Conservation (phyloP, 2,113 vertebrate genomes). For the Turnix velox region DNA sequence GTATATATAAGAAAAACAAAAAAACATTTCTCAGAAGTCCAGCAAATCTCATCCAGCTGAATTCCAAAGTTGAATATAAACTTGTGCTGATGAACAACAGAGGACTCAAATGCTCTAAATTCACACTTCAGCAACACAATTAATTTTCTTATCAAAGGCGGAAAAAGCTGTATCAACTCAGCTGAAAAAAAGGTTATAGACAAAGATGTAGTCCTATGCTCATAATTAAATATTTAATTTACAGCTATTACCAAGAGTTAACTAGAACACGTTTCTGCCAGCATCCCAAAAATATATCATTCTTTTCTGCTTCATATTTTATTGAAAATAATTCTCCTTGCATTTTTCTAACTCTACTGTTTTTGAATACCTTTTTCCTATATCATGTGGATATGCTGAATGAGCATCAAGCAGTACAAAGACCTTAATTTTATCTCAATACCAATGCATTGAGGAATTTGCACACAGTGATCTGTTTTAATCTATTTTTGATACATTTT, state of each 20-base stretch:
- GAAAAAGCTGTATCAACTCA: neutral
- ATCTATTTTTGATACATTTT: neutral
- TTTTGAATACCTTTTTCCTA: neutral
- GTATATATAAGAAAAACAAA: neutral
- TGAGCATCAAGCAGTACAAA: neutral
- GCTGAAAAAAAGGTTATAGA: neutral
- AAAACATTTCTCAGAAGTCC: neutral
- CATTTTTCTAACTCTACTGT: neutral
- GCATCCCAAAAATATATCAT: too few species aligned
- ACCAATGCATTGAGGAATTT: neutral
- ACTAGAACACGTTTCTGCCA: neutral
- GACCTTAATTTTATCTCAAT: neutral
- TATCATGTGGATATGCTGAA: neutral
- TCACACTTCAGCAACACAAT: neutral
- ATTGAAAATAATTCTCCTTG: neutral
- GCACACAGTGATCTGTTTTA: neutral
- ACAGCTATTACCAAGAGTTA: neutral
- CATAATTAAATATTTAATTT: conserved; percentile 4
- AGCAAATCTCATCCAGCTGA: neutral
- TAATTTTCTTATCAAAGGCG: neutral
- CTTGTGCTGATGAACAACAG: neutral
- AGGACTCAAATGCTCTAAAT: neutral
- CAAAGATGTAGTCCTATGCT: neutral
- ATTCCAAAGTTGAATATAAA: neutral
- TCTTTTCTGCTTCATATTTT: neutral